Evolutionary conservation across 2,888 invertebrate genomes (phyloP), one percentile per base, ranked within the genome.

Genomic region (Tachina fera): DNA sequence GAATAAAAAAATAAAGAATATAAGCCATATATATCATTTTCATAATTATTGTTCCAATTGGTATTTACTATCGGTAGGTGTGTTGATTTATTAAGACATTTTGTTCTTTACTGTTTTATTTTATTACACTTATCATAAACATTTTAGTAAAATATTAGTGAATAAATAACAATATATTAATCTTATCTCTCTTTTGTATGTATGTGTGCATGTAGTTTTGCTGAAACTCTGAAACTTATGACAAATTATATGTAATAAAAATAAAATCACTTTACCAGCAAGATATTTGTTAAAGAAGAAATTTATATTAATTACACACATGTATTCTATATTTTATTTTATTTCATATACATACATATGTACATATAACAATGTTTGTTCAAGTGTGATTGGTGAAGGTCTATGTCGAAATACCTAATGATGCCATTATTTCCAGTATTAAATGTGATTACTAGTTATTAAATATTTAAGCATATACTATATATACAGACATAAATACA

Each of bases 341-440:
- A 47, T 53, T 51, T 31, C 45, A 65, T 53, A 31, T n/a, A n/a
- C n/a, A n/a, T n/a, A n/a, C n/a, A n/a, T n/a, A n/a, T n/a, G n/a
- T n/a, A n/a, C n/a, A n/a, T 56, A 45, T 13, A n/a, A 49, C 43
- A 47, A n/a, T 14, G 45, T 61, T 13, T 14, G 14, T 41, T 56
- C 8, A 3, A 31, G 8, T 53, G 14, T 14, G n/a, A 31, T 14
- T 72, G 16, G 16, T 56, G 41, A 53, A 39, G 10, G 16, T 51
- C 74, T 67, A 22, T 72, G 60, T 51, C 39, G 68, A 63, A 63
- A 58, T 68, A 58, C n/a, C 63, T 77, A 78, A 74, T 85, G 81
- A 51, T 77, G 68, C 74, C 81, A 82, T 81, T 85, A 82, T 63
- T 74, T 82, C n/a, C 41, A 77, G 78, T 72, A 85, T 82, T 81